phyloP scores from a whole-genome alignment of 2,797 vertebrate species.

The Phataginus tricuspis region DNA sequence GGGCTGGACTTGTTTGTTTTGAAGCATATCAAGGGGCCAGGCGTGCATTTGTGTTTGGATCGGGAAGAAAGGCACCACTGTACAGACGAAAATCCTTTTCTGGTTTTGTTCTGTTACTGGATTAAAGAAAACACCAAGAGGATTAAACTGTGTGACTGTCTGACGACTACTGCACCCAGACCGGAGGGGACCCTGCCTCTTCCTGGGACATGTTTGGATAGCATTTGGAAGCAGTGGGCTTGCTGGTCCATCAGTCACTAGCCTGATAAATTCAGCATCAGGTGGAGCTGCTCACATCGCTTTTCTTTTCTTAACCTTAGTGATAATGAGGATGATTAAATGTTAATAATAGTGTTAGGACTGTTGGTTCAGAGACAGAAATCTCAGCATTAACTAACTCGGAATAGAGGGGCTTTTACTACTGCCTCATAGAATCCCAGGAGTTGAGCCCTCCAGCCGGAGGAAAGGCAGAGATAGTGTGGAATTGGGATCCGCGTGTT shows the following conservation, averaged over 20 bases:
- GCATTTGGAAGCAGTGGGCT: background rate
- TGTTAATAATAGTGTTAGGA: background rate
- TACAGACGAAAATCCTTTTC: constrained; percentile 70
- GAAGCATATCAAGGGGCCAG: constrained; percentile 47
- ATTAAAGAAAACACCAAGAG: constrained; percentile 67
- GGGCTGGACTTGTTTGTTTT: constrained; percentile 60
- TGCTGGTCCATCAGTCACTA: background rate
- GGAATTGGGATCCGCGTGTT: background rate
- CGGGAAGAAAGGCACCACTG: constrained; percentile 66
- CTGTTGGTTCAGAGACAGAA: constrained; percentile 6
- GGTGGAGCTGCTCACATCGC: background rate
- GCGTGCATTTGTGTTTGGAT: constrained; percentile 57
- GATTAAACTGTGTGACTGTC: constrained; percentile 20
- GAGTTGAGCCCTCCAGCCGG: background rate
- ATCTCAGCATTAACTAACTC: background rate
- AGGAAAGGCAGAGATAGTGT: background rate
- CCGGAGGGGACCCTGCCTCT: background rate
- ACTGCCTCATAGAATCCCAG: background rate
- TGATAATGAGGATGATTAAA: background rate
- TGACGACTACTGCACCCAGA: background rate
- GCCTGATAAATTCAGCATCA: background rate
- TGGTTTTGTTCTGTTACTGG: constrained; percentile 58
- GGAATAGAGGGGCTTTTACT: background rate
- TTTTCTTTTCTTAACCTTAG: constrained; percentile 14
- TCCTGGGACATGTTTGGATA: background rate